A percentile compares a stretch with the other conserved stretches of the same genome.
Evolutionary conservation across 1,140 invertebrate genomes (phyloP).

Genomic region (Coenobita brevimanus): DNA sequence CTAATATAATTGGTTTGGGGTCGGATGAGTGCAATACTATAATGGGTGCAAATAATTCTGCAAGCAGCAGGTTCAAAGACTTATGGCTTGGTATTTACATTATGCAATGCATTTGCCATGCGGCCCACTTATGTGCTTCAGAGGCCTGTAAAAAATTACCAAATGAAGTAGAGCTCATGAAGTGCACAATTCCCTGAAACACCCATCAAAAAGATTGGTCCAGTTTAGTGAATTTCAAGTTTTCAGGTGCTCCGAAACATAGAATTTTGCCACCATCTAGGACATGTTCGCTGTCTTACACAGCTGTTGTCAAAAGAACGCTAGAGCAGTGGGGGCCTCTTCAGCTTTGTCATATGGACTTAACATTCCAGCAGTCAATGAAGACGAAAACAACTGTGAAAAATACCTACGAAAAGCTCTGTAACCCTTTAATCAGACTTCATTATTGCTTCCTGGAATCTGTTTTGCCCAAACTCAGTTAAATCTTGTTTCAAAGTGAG

Average conservation of each 20-base stretch:
- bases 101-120: no score
- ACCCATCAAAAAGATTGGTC: no score
- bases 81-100: no score
- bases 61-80: no score
- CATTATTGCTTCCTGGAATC: neutral
- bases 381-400: neutral
- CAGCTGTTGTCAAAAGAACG: neutral
- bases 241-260: neutral
- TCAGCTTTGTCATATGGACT: neutral
- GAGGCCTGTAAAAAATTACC: conserved; percentile 7
- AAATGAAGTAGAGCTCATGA: neutral
- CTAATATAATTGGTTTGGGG: conserved; percentile 2
- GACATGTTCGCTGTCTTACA: neutral
- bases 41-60: conserved; percentile 13
- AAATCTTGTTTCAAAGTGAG: no score
- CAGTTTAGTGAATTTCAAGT: neutral
- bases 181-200: conserved; percentile 6
- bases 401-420: neutral
- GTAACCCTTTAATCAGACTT: neutral
- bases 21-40: conserved; percentile 1
- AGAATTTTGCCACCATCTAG: neutral
- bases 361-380: neutral
- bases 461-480: neutral
- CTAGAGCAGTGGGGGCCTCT: conserved; percentile 1
- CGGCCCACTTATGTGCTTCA: neutral